Percentiles rank a stretch among this genome's conserved stretches.
Conservation (phyloP, 2,113 vertebrate species). For the Tupaia chinensis region DNA sequence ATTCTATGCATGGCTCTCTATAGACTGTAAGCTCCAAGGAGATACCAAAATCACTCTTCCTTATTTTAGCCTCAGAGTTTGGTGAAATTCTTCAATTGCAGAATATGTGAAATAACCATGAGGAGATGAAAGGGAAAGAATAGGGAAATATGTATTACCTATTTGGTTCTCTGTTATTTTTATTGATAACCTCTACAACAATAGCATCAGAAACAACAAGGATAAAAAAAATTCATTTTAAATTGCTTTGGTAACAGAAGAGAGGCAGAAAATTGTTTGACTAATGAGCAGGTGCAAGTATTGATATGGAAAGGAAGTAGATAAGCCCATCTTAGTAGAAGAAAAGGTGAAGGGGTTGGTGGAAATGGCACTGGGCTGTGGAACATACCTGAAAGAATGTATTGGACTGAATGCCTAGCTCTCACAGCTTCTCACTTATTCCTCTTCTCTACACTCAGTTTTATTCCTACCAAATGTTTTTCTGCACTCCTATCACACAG, state of each 20-base stretch:
- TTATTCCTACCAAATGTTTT: not conserved
- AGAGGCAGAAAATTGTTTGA: not conserved
- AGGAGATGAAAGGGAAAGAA: not conserved
- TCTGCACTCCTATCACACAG: not conserved
- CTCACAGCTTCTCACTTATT: not conserved
- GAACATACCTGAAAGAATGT: not conserved
- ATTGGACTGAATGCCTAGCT: not conserved
- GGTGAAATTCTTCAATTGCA: not conserved
- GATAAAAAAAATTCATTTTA: not conserved
- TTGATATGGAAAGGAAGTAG: not conserved
- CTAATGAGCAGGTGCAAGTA: not conserved
- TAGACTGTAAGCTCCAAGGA: not conserved
- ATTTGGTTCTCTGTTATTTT: not conserved
- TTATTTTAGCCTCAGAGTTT: not conserved
- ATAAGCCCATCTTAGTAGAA: not conserved
- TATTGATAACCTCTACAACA: not conserved
- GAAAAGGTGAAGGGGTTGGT: not conserved
- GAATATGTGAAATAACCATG: not conserved
- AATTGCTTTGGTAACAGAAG: constrained; percentile 1
- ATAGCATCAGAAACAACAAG: not conserved
- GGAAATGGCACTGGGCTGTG: not conserved
- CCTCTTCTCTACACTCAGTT: not conserved
- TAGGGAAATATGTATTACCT: not conserved
- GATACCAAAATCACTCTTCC: not conserved
- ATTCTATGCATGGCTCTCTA: not conserved